These are phyloP conservation scores for Drosophila chauvacae DNA, from an alignment of 1,140 invertebrate genomes.

Conservation along the genomic window DNA sequence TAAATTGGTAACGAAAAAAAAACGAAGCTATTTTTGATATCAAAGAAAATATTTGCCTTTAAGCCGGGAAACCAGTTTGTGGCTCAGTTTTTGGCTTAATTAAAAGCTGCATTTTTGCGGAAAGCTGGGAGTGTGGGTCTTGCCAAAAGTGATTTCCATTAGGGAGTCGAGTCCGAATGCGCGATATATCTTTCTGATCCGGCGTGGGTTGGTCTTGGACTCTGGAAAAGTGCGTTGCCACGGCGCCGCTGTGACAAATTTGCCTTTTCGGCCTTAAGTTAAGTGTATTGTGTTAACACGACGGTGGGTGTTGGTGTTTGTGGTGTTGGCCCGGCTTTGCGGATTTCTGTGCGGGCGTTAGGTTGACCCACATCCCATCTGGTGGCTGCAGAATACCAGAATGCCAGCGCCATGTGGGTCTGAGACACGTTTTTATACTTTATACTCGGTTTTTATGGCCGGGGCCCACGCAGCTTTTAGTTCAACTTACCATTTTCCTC, in stretches of 20 bases:
- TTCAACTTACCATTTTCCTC: conserved; percentile 81
- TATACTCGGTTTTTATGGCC: conserved; percentile 26
- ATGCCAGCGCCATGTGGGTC: conserved; percentile 53
- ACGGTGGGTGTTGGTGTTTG: conserved; percentile 12
- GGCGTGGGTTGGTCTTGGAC: conserved; percentile 45
- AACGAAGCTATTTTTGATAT: conserved; percentile 30
- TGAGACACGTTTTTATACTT: conserved; percentile 64
- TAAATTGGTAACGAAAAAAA: conserved; percentile 48
- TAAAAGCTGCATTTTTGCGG: conserved; percentile 48
- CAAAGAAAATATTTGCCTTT: conserved; percentile 54
- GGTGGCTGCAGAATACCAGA: conserved; percentile 44
- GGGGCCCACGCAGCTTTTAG: conserved; percentile 52
- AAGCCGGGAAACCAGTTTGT: conserved; percentile 55
- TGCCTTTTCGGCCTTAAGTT: conserved; percentile 54
- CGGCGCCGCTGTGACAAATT: conserved; percentile 72
- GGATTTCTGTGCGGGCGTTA: conserved; percentile 65
- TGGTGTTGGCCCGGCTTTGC: conserved; percentile 51
- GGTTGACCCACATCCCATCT: conserved; percentile 74
- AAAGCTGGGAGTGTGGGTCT: conserved; percentile 22
- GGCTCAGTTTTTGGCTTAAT: conserved; percentile 51
- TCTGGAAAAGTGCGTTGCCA: conserved; percentile 62
- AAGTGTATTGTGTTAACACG: conserved; percentile 58
- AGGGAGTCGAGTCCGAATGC: conserved; percentile 17
- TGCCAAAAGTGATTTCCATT: conserved; percentile 61
- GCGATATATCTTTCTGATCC: conserved; percentile 17